Base-by-base conservation (phyloP, 1,140 invertebrate species). In the Trichonephila clavipes region DNA sequence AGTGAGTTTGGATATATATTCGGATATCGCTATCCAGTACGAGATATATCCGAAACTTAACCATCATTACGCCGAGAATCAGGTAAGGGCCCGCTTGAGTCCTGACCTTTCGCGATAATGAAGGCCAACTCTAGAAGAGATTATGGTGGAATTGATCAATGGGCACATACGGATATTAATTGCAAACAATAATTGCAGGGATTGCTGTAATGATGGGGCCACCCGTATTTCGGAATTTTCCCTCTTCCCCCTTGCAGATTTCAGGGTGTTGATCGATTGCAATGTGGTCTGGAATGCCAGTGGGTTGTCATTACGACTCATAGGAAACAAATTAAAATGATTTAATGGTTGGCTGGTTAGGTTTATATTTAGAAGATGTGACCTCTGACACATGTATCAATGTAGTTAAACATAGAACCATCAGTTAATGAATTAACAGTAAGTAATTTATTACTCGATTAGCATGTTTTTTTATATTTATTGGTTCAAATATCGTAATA, bases 111-210 rank as follows among this genome's bases (percentile, higher is more conserved):
- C 40, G 59, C 44, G 61, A 72, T 89, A 89, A 89, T 89, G 88
- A 89, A 89, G 88, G 88, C 40, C 64, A 72, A 85, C 51, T 59
- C 40, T 51, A 21, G 40, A n/a, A 87, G 51, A 58, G 58, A 85
- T 85, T 64, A 88, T 21, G 86, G 59, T n/a, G 28, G 59, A 72
- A n/a, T 21, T 89, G 88, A 89, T 89, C 88, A 89, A 89, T 89
- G 88, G 59, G 16, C 66, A 59, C 88, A 19, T 34, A 61, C 83
- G 40, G 88, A 72, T 89, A 89, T 89, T 89, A 89, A 89, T 89
- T 89, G 40, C 83, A 51, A 89, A 58, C 62, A 89, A 72, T 89
- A 89, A 89, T 89, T 89, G 88, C 88, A 66, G 40, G 40, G 66
- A 72, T 89, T 85, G 83, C n/a, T 85, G 83, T 85, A 85, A 85